Conservation (phyloP, 2,888 invertebrate species). For the Frankliniella intonsa region DNA sequence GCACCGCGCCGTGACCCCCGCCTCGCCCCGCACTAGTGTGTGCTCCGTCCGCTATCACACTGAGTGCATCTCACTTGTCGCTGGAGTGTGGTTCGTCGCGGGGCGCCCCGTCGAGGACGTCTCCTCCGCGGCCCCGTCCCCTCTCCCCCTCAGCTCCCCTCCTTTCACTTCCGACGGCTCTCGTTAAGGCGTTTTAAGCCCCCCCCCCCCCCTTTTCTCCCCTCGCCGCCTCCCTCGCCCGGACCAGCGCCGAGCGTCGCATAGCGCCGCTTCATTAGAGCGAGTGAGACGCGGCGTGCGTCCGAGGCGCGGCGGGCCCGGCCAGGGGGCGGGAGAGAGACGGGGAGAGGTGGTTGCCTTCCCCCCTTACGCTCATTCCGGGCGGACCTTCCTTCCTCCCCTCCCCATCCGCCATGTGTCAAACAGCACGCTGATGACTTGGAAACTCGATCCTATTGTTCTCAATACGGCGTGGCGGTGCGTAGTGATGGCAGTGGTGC, state of each 20-base stretch:
- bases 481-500: not conserved
- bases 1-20: no score
- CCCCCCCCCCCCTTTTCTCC: constrained; percentile 36
- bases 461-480: not conserved
- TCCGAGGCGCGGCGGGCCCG: no score
- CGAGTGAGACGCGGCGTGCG: not conserved
- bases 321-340: no score
- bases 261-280: constrained; percentile 27
- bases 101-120: constrained; percentile 18
- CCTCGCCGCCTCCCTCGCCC: constrained; percentile 28
- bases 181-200: not conserved
- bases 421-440: constrained; percentile 18
- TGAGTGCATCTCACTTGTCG: constrained; percentile 24
- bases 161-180: constrained; percentile 31
- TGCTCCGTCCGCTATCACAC: constrained; percentile 38
- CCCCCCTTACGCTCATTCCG: not conserved
- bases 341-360: not conserved
- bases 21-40: no score
- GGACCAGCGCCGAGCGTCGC: not conserved
- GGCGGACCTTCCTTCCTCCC: not conserved
- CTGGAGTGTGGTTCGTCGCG: constrained; percentile 23
- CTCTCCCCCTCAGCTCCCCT: constrained; percentile 35
- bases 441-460: constrained; percentile 26
- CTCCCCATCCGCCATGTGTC: constrained; percentile 3
- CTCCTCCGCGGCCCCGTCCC: constrained; percentile 40